Evolutionary conservation across 2,888 invertebrate genomes (phyloP).

Genomic region (Xanthia togata): DNA sequence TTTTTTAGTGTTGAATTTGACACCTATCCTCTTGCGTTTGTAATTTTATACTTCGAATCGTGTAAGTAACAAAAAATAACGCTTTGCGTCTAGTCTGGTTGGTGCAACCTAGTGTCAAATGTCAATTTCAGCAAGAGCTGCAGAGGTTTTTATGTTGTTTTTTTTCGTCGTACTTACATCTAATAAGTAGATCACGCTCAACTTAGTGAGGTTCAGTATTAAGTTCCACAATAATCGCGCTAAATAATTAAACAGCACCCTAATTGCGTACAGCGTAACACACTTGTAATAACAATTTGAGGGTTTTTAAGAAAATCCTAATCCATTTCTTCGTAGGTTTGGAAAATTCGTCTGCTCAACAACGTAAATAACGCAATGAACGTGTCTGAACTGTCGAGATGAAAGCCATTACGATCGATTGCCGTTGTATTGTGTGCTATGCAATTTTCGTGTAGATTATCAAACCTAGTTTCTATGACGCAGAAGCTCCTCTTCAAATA

Average conservation of each 20-base stretch:
- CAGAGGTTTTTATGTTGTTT: background rate
- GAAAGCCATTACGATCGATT: no score
- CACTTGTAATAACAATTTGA: no score
- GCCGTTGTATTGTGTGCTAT: no score
- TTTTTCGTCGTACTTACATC: background rate
- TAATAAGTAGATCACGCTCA: background rate
- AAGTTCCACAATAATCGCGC: background rate
- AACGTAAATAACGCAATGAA: no score
- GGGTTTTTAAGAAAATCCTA: no score
- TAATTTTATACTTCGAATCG: slow-evolving; percentile 13
- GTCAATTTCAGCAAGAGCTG: slow-evolving; percentile 8
- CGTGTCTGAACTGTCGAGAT: no score
- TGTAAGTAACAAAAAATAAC: slow-evolving; percentile 4
- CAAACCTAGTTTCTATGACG: background rate
- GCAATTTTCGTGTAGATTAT: background rate
- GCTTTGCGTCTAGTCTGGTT: background rate
- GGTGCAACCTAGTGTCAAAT: slow-evolving; percentile 19
- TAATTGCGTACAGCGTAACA: no score
- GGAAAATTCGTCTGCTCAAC: no score
- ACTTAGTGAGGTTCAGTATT: background rate
- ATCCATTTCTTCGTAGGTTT: no score
- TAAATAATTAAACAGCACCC: background rate
- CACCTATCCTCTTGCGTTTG: background rate
- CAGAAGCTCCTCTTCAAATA: background rate
- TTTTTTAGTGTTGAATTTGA: background rate